A percentile compares a stretch with the other conserved stretches of the same genome.
Conservation (phyloP, 2,797 vertebrate species). For the Galago senegalensis region DNA sequence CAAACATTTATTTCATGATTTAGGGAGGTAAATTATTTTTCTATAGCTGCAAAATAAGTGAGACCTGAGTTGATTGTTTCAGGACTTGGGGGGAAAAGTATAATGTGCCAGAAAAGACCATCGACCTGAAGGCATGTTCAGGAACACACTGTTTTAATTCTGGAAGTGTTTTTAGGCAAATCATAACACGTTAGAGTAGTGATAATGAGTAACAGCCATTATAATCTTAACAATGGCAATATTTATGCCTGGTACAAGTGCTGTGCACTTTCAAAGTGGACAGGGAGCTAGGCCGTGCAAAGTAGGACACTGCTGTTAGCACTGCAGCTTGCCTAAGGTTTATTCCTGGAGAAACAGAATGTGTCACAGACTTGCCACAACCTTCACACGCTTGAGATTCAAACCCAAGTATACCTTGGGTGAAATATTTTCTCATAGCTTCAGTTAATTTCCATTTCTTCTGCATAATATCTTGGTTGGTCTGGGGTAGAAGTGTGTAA, state of each 20-base stretch:
- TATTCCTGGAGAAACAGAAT: background rate
- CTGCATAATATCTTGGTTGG: background rate
- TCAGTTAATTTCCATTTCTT: background rate
- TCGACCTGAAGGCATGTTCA: background rate
- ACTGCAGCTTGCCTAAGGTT: background rate
- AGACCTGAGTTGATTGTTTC: background rate
- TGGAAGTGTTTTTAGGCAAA: background rate
- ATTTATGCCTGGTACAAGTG: conserved; percentile 29
- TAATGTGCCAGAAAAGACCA: background rate
- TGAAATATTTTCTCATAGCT: background rate
- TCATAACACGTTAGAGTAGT: background rate
- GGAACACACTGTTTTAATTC: background rate
- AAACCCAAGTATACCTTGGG: no score
- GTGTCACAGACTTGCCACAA: background rate
- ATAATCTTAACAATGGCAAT: background rate
- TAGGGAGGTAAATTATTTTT: background rate
- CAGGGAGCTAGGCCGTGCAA: background rate
- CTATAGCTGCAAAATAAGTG: background rate
- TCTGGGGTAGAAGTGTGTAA: background rate
- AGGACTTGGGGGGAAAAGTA: background rate
- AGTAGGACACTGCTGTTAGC: conserved; percentile 33
- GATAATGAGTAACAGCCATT: background rate
- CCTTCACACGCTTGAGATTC: background rate
- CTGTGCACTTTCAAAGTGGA: background rate
- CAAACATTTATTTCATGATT: background rate